Percentiles rank a stretch among this genome's conserved stretches.
phyloP scores from a whole-genome alignment of 53 echinoderm and acorn worm genomes.

The Arbacia lixula region DNA sequence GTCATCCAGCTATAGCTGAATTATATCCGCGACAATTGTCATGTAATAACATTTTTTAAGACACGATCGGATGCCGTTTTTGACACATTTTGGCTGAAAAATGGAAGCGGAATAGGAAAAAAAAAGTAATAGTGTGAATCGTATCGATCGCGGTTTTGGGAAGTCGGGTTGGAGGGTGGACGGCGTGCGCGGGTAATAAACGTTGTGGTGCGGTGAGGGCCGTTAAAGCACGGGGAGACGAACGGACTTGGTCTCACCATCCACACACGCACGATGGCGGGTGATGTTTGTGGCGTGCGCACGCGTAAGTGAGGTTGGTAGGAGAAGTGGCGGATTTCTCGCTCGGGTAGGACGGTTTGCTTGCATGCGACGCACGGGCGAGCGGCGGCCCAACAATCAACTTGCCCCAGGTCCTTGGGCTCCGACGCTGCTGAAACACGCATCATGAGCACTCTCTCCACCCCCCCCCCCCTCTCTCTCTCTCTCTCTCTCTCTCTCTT shows the following conservation, averaged over 20 bases:
- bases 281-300: too few relatives aligned
- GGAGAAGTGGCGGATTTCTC: slow-evolving; percentile 26
- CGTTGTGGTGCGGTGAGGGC: not conserved
- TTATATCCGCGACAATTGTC: slow-evolving; percentile 48
- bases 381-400: slow-evolving; percentile 41
- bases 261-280: not conserved
- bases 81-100: slow-evolving; percentile 25
- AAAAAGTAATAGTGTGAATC: not conserved
- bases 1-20: not conserved
- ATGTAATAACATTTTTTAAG: slow-evolving; percentile 54
- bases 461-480: too few relatives aligned
- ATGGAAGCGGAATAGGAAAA: not conserved
- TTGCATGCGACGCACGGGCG: slow-evolving; percentile 36
- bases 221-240: not conserved
- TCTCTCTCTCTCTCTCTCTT: too few relatives aligned
- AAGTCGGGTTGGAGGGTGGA: not conserved
- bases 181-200: not conserved
- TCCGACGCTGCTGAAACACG: slow-evolving; percentile 25
- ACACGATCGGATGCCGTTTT: slow-evolving; percentile 45
- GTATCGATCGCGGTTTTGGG: slow-evolving; percentile 24
- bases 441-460: not conserved
- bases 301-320: too few relatives aligned
- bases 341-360: slow-evolving; percentile 16
- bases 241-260: not conserved
- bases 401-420: slow-evolving; percentile 36